Conservation (phyloP, 2,113 vertebrate species). For the Urocynchramus pylzowi region DNA sequence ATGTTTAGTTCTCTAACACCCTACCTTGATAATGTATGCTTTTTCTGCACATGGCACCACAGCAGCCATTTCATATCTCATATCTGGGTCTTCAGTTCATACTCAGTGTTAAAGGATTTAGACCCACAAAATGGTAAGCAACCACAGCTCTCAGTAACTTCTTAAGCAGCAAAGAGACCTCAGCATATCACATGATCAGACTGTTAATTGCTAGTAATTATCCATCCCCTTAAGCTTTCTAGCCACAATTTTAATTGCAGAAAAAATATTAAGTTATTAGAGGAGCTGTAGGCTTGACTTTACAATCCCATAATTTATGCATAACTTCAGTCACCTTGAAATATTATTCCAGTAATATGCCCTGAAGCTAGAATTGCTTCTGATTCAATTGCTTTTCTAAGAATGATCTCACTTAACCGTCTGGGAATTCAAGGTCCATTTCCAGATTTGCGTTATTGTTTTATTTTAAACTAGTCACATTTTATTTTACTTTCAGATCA, state of each 20-base stretch:
- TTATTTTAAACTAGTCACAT: background rate
- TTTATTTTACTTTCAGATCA: background rate
- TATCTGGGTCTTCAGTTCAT: background rate
- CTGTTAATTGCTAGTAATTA: conserved; percentile 33
- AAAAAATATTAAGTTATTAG: conserved; percentile 26
- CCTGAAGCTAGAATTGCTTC: background rate
- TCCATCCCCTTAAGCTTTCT: background rate
- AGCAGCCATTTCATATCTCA: background rate
- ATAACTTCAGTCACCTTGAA: background rate
- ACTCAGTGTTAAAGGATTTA: background rate
- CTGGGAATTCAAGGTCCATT: background rate
- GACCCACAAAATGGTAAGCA: background rate
- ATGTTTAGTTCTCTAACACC: background rate
- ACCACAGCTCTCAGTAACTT: background rate
- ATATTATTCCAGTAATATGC: background rate
- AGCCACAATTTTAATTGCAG: conserved; percentile 11
- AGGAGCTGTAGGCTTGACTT: background rate
- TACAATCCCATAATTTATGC: background rate
- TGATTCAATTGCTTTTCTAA: background rate
- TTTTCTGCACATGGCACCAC: background rate
- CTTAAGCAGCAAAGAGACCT: background rate
- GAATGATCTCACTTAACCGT: background rate
- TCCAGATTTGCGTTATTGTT: background rate
- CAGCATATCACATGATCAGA: background rate
- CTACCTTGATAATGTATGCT: background rate